Evolutionary conservation across 2,113 vertebrate species (phyloP).

Genomic region (Cephalopterus ornatus): DNA sequence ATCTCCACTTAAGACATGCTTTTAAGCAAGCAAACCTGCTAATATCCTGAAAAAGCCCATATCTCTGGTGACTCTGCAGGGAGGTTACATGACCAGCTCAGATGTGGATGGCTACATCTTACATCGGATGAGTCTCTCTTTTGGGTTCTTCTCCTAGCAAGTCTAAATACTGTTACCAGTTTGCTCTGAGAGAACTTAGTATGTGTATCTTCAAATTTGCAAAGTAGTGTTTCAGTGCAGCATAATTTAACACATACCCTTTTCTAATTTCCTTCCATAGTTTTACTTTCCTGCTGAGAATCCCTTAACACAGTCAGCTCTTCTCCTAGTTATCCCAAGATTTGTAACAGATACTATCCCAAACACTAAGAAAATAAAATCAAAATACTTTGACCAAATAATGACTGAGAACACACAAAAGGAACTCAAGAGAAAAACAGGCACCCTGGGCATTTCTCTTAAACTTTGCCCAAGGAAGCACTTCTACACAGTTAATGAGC

Average conservation of each 20-base stretch:
- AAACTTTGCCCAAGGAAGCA: constrained; percentile 10
- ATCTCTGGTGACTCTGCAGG: not conserved
- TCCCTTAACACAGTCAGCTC: not conserved
- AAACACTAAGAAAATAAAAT: not conserved
- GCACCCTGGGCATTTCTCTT: not conserved
- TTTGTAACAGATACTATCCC: constrained; percentile 9
- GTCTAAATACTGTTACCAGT: not conserved
- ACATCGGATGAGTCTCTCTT: not conserved
- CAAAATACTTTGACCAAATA: constrained; percentile 21
- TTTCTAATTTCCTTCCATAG: not conserved
- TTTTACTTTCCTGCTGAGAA: constrained; percentile 1
- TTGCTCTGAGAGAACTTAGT: not conserved
- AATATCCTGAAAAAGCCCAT: not conserved
- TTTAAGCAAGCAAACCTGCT: not conserved
- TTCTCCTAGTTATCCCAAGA: not conserved
- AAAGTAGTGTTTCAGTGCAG: not conserved
- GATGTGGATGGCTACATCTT: not conserved
- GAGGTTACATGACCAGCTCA: not conserved
- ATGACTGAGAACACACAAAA: not conserved
- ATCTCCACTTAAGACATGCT: not conserved
- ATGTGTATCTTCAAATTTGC: not conserved
- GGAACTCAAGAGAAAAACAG: not conserved
- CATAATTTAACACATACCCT: not conserved
- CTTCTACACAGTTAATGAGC: constrained; percentile 18
- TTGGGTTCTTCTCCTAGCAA: not conserved